A percentile compares a stretch with the other conserved stretches of the same genome.
phyloP scores from a whole-genome alignment of 1,140 invertebrate genomes.

The Cardiocondyla obscurior region DNA sequence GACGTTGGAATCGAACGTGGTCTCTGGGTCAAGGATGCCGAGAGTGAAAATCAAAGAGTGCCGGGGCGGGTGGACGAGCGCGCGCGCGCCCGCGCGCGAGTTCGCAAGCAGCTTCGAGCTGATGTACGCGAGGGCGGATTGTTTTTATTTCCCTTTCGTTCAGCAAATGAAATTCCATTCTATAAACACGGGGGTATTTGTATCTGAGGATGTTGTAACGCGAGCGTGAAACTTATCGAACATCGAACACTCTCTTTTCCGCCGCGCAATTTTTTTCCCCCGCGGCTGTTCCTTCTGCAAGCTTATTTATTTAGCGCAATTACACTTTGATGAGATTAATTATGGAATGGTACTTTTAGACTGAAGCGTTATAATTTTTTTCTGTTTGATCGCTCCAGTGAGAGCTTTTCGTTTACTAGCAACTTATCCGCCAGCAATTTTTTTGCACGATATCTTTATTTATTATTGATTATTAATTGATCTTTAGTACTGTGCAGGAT shows the following conservation, averaged over 20 bases:
- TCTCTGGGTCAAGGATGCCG: slow-evolving; percentile 72
- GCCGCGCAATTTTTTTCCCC: not conserved
- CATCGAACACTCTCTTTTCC: slow-evolving; percentile 42
- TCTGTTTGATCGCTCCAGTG: not conserved
- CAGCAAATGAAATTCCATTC: slow-evolving; percentile 66
- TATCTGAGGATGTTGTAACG: slow-evolving; percentile 53
- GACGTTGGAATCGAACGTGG: slow-evolving; percentile 68
- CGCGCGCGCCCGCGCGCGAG: slow-evolving; percentile 8
- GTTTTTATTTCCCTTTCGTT: slow-evolving; percentile 53
- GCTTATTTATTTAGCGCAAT: not conserved
- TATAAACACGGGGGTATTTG: slow-evolving; percentile 54
- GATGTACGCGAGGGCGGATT: slow-evolving; percentile 47
- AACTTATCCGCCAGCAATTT: not conserved
- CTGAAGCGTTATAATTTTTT: not conserved
- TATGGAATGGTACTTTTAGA: not conserved
- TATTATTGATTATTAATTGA: not conserved
- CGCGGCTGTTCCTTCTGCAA: not conserved
- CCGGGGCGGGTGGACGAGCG: slow-evolving; percentile 9
- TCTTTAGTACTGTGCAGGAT: not conserved
- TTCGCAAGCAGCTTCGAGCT: slow-evolving; percentile 37
- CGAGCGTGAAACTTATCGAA: slow-evolving; percentile 61
- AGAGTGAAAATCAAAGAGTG: slow-evolving; percentile 74
- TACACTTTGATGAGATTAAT: not conserved
- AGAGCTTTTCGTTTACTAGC: not conserved
- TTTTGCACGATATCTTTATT: not conserved